A percentile compares a stretch with the other conserved stretches of the same genome.
Evolutionary conservation across 2,797 vertebrate genomes (phyloP).

Genomic region (Crossoptilon crossoptilon): DNA sequence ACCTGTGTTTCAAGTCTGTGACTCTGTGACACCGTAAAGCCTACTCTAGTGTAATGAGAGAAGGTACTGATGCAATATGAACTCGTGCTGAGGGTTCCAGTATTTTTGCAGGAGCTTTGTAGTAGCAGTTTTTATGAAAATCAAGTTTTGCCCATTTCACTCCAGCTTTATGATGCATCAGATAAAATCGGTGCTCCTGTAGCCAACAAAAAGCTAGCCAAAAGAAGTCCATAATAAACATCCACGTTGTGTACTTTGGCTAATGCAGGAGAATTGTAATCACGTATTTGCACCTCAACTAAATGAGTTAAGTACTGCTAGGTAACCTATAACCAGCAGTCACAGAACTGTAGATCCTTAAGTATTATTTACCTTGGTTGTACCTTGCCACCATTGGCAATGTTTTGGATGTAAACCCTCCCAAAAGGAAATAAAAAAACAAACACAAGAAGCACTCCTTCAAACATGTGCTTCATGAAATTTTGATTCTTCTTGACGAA

Average conservation of each 20-base stretch:
- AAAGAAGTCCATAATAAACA: constrained; percentile 18
- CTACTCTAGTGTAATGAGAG: not conserved
- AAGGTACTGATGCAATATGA: not conserved
- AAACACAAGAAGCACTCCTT: not conserved
- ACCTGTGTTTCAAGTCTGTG: not conserved
- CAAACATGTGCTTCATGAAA: not conserved
- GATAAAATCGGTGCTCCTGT: constrained; percentile 20
- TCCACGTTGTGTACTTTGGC: not conserved
- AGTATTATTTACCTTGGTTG: not conserved
- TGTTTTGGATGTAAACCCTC: not conserved
- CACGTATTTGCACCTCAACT: not conserved
- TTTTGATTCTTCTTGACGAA: not conserved
- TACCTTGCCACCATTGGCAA: not conserved
- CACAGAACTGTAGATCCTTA: not conserved
- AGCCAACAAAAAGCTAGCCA: not conserved
- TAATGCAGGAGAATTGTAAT: constrained; percentile 18
- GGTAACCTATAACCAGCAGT: constrained; percentile 14
- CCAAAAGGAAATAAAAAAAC: not conserved
- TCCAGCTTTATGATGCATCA: not conserved
- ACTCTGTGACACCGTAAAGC: not conserved
- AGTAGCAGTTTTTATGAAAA: not conserved
- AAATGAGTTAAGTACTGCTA: not conserved
- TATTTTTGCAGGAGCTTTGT: not conserved
- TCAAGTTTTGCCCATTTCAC: not conserved
- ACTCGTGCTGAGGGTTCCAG: not conserved